Evolutionary conservation across 2,113 vertebrate species (phyloP), one percentile per base, ranked within the genome.

Genomic region (Ranitomeya variabilis): DNA sequence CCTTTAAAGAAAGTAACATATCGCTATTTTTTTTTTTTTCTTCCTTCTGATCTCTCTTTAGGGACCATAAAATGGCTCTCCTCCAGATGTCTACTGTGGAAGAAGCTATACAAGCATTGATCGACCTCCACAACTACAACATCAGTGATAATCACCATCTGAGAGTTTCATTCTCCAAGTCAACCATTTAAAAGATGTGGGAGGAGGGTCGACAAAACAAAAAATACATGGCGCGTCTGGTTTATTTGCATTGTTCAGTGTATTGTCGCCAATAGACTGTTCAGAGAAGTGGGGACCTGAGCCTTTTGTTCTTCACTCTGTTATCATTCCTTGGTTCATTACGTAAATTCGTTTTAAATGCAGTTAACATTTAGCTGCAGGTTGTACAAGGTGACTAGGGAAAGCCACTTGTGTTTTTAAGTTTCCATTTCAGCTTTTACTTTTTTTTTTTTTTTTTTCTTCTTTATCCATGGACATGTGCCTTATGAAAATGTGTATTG

Each of bases 61-160:
- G 97, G 96, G 98, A 99, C 96, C 98, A 97, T 92, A 99, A 99
- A 94, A 99, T 99, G 98, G 97, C 98, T 85, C 96, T 99, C 90
- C 96, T 99, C 93, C 98, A 99, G 94, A 97, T 99, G 97, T 96
- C 97, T 19, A 97, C 97, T 74, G 97, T 99, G 93, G 98, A 99
- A 92, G 98, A 99, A 95, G 97, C 97, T 89, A 98, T 98, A 92
- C 97, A 99, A 91, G 96, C 96, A 84, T 92, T 99, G 95, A 99
- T 99, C 86, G 98, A 99, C 93, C 97, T 99, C 90, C 98, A 99
- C 94, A 99, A 99, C 95, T 98, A 99, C 92, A 98, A 98, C 94
- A 97, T 99, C 94, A 97, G 98, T 87, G 97, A 97, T 93, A 99
- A 95, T 93, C 98, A 99, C 91, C 98, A 99, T 94, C 96, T 99